Percentiles rank a stretch among this genome's conserved stretches.
Conservation (phyloP, 1,140 invertebrate genomes). For the Sycophaga agraensis region DNA sequence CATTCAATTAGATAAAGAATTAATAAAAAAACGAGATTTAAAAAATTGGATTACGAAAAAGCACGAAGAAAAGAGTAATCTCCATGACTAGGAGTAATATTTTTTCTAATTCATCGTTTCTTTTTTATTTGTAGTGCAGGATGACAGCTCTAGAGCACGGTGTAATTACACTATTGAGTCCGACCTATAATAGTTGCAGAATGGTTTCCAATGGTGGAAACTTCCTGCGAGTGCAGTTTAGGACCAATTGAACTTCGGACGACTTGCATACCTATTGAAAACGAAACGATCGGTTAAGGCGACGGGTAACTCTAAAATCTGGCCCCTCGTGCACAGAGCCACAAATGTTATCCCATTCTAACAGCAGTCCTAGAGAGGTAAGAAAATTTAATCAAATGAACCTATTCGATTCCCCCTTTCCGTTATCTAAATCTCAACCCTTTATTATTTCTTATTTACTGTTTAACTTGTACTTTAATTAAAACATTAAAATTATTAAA, state of each 20-base stretch:
- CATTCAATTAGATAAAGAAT: too few species aligned
- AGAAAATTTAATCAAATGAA: slow-evolving; percentile 25
- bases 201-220: slow-evolving; percentile 45
- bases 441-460: too few species aligned
- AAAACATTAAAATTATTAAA: too few species aligned
- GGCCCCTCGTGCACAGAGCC: background rate
- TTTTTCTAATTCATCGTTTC: slow-evolving; percentile 14
- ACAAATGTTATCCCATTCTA: slow-evolving; percentile 18
- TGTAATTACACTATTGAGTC: slow-evolving; percentile 46
- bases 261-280: slow-evolving; percentile 43
- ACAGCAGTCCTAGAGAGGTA: background rate
- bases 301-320: slow-evolving; percentile 36
- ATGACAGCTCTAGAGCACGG: background rate
- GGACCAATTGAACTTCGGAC: slow-evolving; percentile 45
- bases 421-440: too few species aligned
- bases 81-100: too few species aligned
- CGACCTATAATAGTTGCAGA: slow-evolving; percentile 46
- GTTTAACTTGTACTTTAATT: too few species aligned
- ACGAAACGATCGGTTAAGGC: slow-evolving; percentile 37
- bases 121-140: background rate
- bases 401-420: background rate
- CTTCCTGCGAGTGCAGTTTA: slow-evolving; percentile 42
- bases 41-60: too few species aligned
- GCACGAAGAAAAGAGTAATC: too few species aligned
- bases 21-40: too few species aligned